Conservation (phyloP, 23 tunicate genomes). For the Ciona savignyi region DNA sequence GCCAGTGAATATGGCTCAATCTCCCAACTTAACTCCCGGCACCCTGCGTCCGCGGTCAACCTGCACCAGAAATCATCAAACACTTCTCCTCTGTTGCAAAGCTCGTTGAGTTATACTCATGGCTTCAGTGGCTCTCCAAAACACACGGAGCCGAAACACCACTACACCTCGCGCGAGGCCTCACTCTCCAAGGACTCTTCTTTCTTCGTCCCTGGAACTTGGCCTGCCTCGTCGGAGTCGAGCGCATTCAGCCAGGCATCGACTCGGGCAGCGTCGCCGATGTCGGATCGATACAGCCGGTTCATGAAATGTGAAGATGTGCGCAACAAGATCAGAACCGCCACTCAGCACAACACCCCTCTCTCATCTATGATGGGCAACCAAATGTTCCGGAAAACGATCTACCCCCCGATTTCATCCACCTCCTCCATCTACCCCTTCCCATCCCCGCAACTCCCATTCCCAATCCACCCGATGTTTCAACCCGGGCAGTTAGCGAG, state of each 20-base stretch:
- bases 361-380: background rate
- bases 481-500: conserved; percentile 24
- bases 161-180: background rate
- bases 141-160: background rate
- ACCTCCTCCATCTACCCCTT: conserved; percentile 7
- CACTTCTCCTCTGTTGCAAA: background rate
- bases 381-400: background rate
- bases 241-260: background rate
- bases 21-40: background rate
- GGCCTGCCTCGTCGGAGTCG: background rate
- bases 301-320: conserved; percentile 1
- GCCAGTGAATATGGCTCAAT: background rate
- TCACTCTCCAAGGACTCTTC: background rate
- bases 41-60: background rate
- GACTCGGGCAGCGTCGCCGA: conserved; percentile 2
- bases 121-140: background rate
- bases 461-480: conserved; percentile 19
- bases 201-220: background rate
- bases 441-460: conserved; percentile 11
- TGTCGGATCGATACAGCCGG: background rate
- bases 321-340: background rate
- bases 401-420: background rate
- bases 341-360: background rate
- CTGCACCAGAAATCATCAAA: background rate
- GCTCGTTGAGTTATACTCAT: background rate